phyloP scores from a whole-genome alignment of 2,888 invertebrate genomes.

The Zhuqinia jingwanae region DNA sequence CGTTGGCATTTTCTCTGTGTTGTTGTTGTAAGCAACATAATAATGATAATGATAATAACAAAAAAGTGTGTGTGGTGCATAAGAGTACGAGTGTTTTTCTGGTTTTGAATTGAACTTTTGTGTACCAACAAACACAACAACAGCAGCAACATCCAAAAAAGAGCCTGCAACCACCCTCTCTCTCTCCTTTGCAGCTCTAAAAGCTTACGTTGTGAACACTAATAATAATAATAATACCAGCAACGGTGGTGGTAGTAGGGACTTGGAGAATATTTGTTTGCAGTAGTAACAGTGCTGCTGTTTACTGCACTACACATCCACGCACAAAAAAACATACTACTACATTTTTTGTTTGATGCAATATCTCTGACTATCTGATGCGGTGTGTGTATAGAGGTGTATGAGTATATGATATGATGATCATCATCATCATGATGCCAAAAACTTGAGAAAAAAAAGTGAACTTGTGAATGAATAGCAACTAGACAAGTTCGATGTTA shows the following conservation, averaged over 20 bases:
- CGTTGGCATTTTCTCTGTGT: conserved; percentile 32
- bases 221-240: no score
- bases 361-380: conserved; percentile 39
- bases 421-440: conserved; percentile 12
- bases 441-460: conserved; percentile 36
- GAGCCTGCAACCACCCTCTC: conserved; percentile 3
- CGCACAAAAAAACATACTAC: conserved; percentile 21
- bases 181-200: no score
- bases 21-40: conserved; percentile 13
- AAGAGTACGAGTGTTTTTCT: conserved; percentile 30
- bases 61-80: conserved; percentile 58
- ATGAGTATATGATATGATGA: no score
- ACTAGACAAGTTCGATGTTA: conserved; percentile 24
- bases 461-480: conserved; percentile 15
- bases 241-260: neutral
- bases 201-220: no score
- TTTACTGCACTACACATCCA: conserved; percentile 42
- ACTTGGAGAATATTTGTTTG: conserved; percentile 18
- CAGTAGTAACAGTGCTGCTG: no score
- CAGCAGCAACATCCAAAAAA: no score
- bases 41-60: conserved; percentile 49
- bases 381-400: neutral
- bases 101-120: conserved; percentile 41
- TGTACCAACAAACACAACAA: conserved; percentile 26
- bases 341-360: conserved; percentile 51